Base-by-base conservation (phyloP, 2,888 invertebrate genomes). In the Dendrolimus pini region DNA sequence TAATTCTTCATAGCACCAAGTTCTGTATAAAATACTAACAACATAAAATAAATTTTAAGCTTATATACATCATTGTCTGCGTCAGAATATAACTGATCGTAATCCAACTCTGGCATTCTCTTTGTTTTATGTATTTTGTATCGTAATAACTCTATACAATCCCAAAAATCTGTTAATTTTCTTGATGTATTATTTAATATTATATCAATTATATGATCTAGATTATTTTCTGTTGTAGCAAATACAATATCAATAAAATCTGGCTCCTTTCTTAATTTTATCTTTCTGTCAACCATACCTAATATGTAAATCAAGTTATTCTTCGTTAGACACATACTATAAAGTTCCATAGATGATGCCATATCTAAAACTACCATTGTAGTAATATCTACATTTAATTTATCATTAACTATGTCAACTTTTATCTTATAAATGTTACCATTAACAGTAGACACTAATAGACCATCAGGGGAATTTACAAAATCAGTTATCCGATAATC, bases 401-500 rank as follows among this genome's bases (percentile, higher is more conserved):
- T 61, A 6, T 62, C 56, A 42, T 67, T 60, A 2, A 41, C 47
- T 7, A 74, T n/a, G 12, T 9, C 59, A 13, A 76, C 63, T 56
- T 70, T 63, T 12, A 86, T 61, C 71, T 72, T 78, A 61, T 73
- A 87, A 52, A 86, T 65, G 57, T 77, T 74, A 55, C 72, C 69
- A 66, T 88, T 85, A 1, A 77, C 58, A 6, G 83, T 85, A 10
- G 74, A 65, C 9, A 85, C 47, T 60, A 76, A 81, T 58, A 80
- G 66, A 1, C 61, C 63, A 53, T 75, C 61, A 1, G 62, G 58
- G 1, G 65, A 59, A 55, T 74, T 72, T 6, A 62, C 68, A 13
- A 89, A 72, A 54, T 68, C 68, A 47, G 80, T 72, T 57, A 89
- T 83, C 70, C 71, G 75, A 53, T 81, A 66, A 67, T 89, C 89